phyloP scores from a whole-genome alignment of 2,888 invertebrate genomes.

The Crocallis elinguaria region DNA sequence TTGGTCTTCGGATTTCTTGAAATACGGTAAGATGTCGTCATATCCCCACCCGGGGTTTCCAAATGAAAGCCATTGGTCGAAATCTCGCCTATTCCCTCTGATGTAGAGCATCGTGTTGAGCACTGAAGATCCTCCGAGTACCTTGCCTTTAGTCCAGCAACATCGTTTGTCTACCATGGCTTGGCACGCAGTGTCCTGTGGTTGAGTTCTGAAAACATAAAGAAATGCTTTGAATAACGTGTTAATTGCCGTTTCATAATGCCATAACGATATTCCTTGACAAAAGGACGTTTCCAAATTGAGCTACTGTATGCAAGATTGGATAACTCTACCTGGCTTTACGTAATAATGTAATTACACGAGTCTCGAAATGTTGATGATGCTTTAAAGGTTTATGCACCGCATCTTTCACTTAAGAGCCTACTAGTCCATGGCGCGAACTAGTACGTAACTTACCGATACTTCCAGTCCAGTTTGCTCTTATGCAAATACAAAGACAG shows the following conservation, averaged over 20 bases:
- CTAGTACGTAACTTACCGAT: slow-evolving; percentile 81
- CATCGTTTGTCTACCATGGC: slow-evolving; percentile 94
- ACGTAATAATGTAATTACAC: slow-evolving; percentile 23
- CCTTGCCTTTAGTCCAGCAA: slow-evolving; percentile 96
- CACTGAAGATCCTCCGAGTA: slow-evolving; percentile 94
- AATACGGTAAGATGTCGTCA: slow-evolving; percentile 92
- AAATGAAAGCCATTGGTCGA: slow-evolving; percentile 92
- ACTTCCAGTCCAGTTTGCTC: slow-evolving; percentile 96
- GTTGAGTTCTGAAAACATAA: slow-evolving; percentile 88
- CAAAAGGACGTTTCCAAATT: slow-evolving; percentile 13
- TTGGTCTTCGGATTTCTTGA: slow-evolving; percentile 94
- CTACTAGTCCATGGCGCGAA: neutral
- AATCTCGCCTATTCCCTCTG: slow-evolving; percentile 94
- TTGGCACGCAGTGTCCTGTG: slow-evolving; percentile 92
- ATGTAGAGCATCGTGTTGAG: slow-evolving; percentile 97
- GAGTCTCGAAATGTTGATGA: slow-evolving; percentile 9
- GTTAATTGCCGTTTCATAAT: neutral
- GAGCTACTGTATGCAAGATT: neutral
- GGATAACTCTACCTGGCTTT: neutral
- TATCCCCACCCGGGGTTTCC: slow-evolving; percentile 96
- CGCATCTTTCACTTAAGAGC: no score
- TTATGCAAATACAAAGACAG: slow-evolving; percentile 95
- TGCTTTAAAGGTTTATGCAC: neutral
- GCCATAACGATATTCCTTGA: neutral
- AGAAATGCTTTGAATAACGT: neutral